A percentile compares a stretch with the other conserved stretches of the same genome.
These are phyloP conservation scores for Amphiprion percula DNA, from an alignment of 2,113 vertebrate genomes.

Conservation along the genomic window DNA sequence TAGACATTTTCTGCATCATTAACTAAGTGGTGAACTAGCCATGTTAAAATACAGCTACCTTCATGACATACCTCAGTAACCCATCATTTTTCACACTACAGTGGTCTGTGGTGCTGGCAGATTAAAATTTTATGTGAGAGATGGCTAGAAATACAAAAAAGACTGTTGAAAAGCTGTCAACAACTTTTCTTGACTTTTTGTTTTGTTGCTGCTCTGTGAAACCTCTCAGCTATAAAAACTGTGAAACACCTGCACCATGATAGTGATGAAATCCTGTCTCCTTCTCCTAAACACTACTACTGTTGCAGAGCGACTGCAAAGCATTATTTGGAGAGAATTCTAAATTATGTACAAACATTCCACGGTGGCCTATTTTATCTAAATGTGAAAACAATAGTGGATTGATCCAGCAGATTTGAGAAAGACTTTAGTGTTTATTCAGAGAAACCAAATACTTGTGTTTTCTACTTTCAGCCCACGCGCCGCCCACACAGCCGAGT, in stretches of 20 bases:
- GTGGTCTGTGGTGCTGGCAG: no score
- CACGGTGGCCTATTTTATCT: neutral
- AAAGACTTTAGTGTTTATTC: slow-evolving; percentile 22
- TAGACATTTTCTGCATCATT: no score
- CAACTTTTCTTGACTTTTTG: no score
- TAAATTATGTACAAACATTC: neutral
- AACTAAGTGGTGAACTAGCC: no score
- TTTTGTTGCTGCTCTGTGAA: neutral
- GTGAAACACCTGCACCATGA: neutral
- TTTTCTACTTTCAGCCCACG: slow-evolving; percentile 44
- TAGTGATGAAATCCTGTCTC: neutral
- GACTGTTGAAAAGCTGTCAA: no score
- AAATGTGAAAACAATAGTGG: neutral
- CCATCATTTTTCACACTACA: no score
- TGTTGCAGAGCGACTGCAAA: neutral
- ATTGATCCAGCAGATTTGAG: neutral
- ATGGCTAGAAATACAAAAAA: no score
- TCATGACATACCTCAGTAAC: no score
- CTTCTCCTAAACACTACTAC: neutral
- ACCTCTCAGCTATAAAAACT: no score
- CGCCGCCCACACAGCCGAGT: slow-evolving; percentile 47
- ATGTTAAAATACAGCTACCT: no score
- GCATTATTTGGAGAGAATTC: neutral
- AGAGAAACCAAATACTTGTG: neutral
- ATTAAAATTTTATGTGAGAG: no score